Conservation (phyloP, 2,888 invertebrate genomes). For the Troglohyphantes excavatus region DNA sequence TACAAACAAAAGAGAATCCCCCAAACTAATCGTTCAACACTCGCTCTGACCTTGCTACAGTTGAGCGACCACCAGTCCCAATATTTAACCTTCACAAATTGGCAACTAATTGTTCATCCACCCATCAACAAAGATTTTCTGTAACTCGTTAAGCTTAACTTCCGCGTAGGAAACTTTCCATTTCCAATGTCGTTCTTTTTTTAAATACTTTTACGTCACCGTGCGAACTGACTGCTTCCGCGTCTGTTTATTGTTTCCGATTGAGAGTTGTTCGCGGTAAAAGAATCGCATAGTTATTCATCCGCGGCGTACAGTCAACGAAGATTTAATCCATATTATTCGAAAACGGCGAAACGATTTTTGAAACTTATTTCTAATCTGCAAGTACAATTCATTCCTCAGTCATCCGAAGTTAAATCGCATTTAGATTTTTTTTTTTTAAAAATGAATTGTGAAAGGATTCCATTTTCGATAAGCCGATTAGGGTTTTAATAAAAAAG, state of each 20-base stretch:
- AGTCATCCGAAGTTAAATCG: background rate
- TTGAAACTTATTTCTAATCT: background rate
- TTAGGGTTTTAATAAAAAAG: background rate
- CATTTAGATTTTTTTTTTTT: background rate
- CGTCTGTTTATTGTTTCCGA: background rate
- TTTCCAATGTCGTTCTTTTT: background rate
- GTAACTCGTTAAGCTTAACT: constrained; percentile 17
- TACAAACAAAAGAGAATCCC: background rate
- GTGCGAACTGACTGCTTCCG: background rate
- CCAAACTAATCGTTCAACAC: background rate
- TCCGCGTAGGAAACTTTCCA: constrained; percentile 45
- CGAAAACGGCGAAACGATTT: background rate
- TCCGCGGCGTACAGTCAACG: background rate
- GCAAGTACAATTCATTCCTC: background rate
- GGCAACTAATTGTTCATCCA: constrained; percentile 60
- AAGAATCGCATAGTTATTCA: background rate
- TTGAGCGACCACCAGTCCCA: background rate
- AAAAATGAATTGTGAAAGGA: background rate
- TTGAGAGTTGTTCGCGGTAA: background rate
- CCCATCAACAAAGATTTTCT: constrained; percentile 15
- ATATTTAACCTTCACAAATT: constrained; percentile 38
- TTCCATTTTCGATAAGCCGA: background rate
- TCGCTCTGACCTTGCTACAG: constrained; percentile 55
- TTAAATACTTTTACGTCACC: background rate
- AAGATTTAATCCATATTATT: background rate